These are phyloP conservation scores for Elgonia sp. DNA, from an alignment of 2,888 invertebrate genomes.

Conservation along the genomic window DNA sequence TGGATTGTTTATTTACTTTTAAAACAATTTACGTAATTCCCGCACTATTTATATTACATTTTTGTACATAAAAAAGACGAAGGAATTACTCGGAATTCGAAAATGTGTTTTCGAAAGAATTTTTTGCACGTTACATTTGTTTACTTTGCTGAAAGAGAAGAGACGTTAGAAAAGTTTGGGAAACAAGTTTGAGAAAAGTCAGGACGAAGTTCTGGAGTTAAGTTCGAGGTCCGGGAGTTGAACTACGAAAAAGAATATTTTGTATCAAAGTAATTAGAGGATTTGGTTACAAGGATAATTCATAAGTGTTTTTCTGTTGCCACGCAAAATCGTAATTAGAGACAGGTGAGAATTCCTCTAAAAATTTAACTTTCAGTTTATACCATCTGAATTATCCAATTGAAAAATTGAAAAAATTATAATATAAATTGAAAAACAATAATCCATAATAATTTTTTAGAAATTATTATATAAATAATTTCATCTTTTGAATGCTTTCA, in stretches of 20 bases:
- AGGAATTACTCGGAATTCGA: slow-evolving; percentile 20
- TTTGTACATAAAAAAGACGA: background rate
- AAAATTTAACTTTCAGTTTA: background rate
- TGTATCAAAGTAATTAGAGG: slow-evolving; percentile 44
- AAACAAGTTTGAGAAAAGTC: slow-evolving; percentile 60
- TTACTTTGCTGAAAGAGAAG: slow-evolving; percentile 49
- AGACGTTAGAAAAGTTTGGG: slow-evolving; percentile 50
- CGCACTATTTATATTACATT: slow-evolving; percentile 6
- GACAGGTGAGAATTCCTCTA: background rate
- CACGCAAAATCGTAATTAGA: slow-evolving; percentile 5
- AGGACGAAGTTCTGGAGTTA: slow-evolving; percentile 37
- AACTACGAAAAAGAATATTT: slow-evolving; percentile 56
- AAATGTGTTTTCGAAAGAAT: slow-evolving; percentile 57
- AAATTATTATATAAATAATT: no score
- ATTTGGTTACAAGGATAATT: slow-evolving; percentile 36
- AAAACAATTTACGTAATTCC: slow-evolving; percentile 8
- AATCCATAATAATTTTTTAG: no score
- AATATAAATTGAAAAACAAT: no score
- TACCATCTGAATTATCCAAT: background rate
- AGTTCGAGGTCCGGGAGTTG: slow-evolving; percentile 33
- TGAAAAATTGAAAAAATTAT: no score
- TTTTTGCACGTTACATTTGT: slow-evolving; percentile 53
- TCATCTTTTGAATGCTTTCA: no score
- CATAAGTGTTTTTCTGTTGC: slow-evolving; percentile 3
- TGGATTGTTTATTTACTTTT: no score